Evolutionary conservation across 2,888 invertebrate genomes (phyloP).

Genomic region (Girardia tigrina): DNA sequence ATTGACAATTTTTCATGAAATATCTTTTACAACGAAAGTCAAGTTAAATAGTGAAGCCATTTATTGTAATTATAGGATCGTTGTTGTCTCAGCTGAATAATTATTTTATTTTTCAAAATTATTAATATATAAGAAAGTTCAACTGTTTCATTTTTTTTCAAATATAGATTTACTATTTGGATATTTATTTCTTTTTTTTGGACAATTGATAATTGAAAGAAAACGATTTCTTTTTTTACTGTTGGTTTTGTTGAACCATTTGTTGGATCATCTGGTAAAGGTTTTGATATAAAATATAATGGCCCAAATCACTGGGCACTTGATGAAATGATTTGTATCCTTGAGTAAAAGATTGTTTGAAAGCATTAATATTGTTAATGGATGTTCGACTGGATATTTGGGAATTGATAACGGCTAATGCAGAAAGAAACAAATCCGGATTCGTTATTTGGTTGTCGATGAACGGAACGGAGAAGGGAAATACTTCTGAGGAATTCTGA

Average conservation of each 20-base stretch:
- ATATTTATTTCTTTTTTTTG: background rate
- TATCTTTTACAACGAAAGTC: too few species aligned
- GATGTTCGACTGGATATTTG: background rate
- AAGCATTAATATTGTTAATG: background rate
- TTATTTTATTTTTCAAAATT: background rate
- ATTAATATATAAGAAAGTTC: background rate
- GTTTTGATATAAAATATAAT: conserved; percentile 2
- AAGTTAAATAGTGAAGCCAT: background rate
- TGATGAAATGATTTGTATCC: conserved; percentile 3
- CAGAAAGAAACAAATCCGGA: conserved; percentile 8
- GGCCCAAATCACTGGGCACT: background rate
- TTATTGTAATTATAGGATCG: background rate
- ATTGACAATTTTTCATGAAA: too few species aligned
- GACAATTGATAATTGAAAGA: background rate
- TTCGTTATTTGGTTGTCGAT: background rate
- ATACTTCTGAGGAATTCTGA: background rate
- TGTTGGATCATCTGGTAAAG: background rate
- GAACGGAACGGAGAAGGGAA: background rate
- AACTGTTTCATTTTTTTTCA: conserved; percentile 12
- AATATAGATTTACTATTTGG: conserved; percentile 20
- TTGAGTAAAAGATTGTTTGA: background rate
- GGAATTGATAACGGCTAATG: background rate
- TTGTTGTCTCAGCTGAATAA: background rate
- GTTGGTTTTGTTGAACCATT: conserved; percentile 6
- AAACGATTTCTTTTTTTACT: background rate